Base-by-base conservation (phyloP, 2,113 vertebrate genomes). In the Sula dactylatra region DNA sequence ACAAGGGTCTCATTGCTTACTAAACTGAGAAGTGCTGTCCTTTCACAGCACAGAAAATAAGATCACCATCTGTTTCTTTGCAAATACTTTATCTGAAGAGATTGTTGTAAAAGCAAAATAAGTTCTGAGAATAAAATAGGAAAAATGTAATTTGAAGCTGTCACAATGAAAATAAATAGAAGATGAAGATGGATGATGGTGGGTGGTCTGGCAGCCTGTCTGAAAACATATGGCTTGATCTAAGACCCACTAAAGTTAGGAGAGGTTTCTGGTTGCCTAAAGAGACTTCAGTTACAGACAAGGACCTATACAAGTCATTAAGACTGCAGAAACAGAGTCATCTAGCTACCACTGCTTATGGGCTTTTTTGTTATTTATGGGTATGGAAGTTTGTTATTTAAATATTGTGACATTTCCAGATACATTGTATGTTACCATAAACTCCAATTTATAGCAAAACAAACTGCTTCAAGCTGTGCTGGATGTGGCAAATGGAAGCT, bases 351-450 rank as follows among this genome's bases (percentile, higher is more conserved):
- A 61, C 29, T 69, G 62, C 70, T 89, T 79, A 81, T 61, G 72
- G n/a, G 3, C 0, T 13, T 16, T 88, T 81, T 31, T 47, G 49
- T 69, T 95, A 86, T 91, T 88, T 91, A 83, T 12, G 52, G 40
- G 9, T 4, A 55, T 3, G 19, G 32, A 82, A 91, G 32, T 89
- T 93, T 94, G 82, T 69, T 94, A 87, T 94, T 91, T 97, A 97
- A 97, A 96, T 84, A 97, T 91, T 96, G 72, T 95, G 95, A 97
- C 95, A 94, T 93, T 96, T 91, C 45, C 56, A 93, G 91, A 97
- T 38, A 44, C 73, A 76, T 69, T 87, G 21, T 77, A 82, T 84
- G 83, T 56, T 94, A 92, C 80, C 78, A 73, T 80, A 87, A 96
- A 82, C 61, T 95, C 56, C 69, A 94, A 87, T 93, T 95, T 95